Evolutionary conservation across 35 echinoderm and acorn worm genomes (phyloP).

Genomic region (Anneissia japonica): DNA sequence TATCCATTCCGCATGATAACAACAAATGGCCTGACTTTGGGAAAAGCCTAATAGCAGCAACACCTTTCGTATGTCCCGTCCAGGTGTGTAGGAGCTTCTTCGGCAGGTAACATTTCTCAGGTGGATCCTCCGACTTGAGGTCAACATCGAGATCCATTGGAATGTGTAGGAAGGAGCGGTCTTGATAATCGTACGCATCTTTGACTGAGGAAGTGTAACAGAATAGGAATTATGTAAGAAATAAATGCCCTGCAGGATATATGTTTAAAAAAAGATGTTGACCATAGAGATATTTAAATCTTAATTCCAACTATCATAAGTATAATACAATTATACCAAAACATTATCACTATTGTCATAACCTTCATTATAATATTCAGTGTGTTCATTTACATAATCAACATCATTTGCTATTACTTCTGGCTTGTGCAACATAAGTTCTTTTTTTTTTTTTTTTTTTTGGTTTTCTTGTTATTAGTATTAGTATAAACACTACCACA

Average conservation of each 20-base stretch:
- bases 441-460: too few species aligned
- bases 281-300: neutral
- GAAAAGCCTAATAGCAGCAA: conserved; percentile 77
- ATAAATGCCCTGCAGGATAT: too few species aligned
- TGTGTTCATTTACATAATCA: too few species aligned
- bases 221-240: too few species aligned
- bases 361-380: too few species aligned
- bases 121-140: conserved; percentile 62
- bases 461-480: too few species aligned
- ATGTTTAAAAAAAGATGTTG: too few species aligned
- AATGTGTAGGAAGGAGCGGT: conserved; percentile 86
- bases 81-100: conserved; percentile 85
- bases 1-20: conserved; percentile 95
- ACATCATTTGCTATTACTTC: too few species aligned
- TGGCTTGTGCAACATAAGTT: too few species aligned
- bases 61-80: conserved; percentile 97
- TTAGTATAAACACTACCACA: too few species aligned
- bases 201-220: conserved; percentile 74
- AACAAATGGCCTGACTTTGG: conserved; percentile 87
- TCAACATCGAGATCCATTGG: conserved; percentile 86
- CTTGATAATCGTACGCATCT: conserved; percentile 92
- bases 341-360: too few species aligned
- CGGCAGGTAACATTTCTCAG: conserved; percentile 86
- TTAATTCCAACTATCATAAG: neutral
- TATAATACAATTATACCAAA: too few species aligned